Evolutionary conservation across 2,113 vertebrate genomes (phyloP), one percentile per base, ranked within the genome.

Genomic region (Equus przewalskii): DNA sequence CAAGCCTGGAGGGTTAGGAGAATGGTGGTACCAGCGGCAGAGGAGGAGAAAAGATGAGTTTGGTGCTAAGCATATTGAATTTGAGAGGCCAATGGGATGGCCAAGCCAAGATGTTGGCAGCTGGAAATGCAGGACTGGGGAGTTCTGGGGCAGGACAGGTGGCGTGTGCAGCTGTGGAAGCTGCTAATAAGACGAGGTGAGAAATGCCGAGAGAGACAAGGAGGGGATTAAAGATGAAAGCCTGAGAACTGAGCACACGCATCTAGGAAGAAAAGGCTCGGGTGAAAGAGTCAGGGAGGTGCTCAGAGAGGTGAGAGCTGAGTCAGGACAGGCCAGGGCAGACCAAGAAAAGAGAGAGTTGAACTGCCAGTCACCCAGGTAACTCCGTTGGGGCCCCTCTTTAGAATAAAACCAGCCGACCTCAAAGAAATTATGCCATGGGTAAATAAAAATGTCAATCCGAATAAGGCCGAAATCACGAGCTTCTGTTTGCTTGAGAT

Each of bases 361-460:
- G 79, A 51, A 10, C 70, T 46, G 11, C 54, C 72, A 70, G 72
- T 88, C 79, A 33, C 72, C 84, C 18, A 21, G 21, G 54, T 22
- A 79, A 24, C 67, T 19, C 36, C 28, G 60, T 46, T 3, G 11
- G 30, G 83, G 60, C 49, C 46, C 56, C n/a, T 73, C 85, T 96
- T 82, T 85, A 96, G 56, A 84, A 65, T 44, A 69, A 46, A 97
- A 81, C 41, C 76, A 69, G n/a, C 81, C 89, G 86, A 51, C 65
- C 93, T 89, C 65, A 86, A 73, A 88, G 75, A 82, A 89, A 62
- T 28, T 4, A 24, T 88, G 70, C 62, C 70, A 19, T 13, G 44
- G 75, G 91, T 91, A 97, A 97, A 94, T 91, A 94, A 85, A 96
- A 91, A 15, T 64, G 93, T 73, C 86, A 70, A 3, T 94, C 94